A percentile compares a stretch with the other conserved stretches of the same genome.
These are phyloP conservation scores for Cydia strobilella DNA, from an alignment of 1,140 invertebrate genomes.

Conservation along the genomic window DNA sequence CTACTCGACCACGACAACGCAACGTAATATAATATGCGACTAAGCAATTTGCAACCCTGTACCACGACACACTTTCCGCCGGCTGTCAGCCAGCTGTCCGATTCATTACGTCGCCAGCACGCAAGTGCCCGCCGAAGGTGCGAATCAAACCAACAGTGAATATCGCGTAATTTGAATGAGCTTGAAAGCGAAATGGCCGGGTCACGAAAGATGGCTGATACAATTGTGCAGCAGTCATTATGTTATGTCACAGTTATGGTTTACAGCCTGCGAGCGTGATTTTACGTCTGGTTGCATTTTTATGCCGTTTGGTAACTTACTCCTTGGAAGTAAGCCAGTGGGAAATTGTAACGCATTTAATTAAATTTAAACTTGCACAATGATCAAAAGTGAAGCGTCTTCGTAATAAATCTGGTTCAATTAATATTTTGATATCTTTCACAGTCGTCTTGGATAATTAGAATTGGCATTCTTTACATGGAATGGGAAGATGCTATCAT, in stretches of 20 bases:
- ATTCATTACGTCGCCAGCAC: conserved; percentile 23
- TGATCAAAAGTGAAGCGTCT: conserved; percentile 22
- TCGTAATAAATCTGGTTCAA: conserved; percentile 17
- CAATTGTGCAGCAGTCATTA: conserved; percentile 44
- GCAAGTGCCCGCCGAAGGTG: not conserved
- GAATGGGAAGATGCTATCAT: conserved; percentile 15
- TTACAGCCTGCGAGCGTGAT: conserved; percentile 46
- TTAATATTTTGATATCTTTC: conserved; percentile 22
- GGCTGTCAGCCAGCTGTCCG: conserved; percentile 7
- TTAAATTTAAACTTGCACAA: conserved; percentile 29
- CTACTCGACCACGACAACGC: conserved; percentile 40
- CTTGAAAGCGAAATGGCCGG: conserved; percentile 48
- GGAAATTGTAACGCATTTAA: conserved; percentile 36
- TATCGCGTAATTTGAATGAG: conserved; percentile 41
- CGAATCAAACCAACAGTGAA: conserved; percentile 18
- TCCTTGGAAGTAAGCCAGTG: conserved; percentile 43
- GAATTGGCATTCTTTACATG: conserved; percentile 26
- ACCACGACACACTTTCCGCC: conserved; percentile 20
- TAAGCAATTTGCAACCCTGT: conserved; percentile 37
- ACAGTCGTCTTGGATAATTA: not conserved
- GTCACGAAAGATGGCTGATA: conserved; percentile 48
- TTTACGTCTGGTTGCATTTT: conserved; percentile 51
- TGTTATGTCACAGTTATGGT: conserved; percentile 55
- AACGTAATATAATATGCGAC: conserved; percentile 37
- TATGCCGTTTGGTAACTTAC: conserved; percentile 37